Evolutionary conservation across 64 coral and sea anemone species (phyloP).

Genomic region (Actinia equina): DNA sequence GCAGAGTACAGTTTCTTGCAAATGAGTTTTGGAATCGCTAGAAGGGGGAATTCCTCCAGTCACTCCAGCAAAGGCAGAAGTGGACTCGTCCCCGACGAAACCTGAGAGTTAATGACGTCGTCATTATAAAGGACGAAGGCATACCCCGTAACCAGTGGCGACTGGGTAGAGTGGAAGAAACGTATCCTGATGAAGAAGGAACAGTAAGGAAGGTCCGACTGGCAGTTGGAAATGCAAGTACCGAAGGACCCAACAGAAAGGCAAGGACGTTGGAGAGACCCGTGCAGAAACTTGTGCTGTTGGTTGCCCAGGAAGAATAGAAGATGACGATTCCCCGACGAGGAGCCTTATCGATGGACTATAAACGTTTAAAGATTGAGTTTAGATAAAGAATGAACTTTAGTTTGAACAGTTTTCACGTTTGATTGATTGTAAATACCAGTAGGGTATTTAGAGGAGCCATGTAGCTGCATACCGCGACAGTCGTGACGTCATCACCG

Average conservation of each 20-base stretch:
- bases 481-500: background rate
- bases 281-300: constrained; percentile 5
- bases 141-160: background rate
- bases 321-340: constrained; percentile 2
- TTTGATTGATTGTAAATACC: background rate
- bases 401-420: background rate
- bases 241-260: background rate
- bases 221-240: background rate
- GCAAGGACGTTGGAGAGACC: background rate
- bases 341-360: background rate
- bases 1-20: background rate
- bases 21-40: constrained; percentile 6
- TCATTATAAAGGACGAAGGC: background rate
- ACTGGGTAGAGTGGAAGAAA: background rate
- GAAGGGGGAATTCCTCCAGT: background rate
- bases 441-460: background rate
- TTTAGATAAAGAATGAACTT: background rate
- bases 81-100: constrained; percentile 5
- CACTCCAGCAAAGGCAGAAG: background rate
- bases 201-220: background rate
- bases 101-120: background rate
- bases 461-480: background rate
- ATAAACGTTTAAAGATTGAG: constrained; percentile 1
- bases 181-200: background rate
- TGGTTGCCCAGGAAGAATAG: background rate